A percentile compares a stretch with the other conserved stretches of the same genome.
Evolutionary conservation across 2,113 vertebrate genomes (phyloP).

Genomic region (Cyanocitta stelleri): DNA sequence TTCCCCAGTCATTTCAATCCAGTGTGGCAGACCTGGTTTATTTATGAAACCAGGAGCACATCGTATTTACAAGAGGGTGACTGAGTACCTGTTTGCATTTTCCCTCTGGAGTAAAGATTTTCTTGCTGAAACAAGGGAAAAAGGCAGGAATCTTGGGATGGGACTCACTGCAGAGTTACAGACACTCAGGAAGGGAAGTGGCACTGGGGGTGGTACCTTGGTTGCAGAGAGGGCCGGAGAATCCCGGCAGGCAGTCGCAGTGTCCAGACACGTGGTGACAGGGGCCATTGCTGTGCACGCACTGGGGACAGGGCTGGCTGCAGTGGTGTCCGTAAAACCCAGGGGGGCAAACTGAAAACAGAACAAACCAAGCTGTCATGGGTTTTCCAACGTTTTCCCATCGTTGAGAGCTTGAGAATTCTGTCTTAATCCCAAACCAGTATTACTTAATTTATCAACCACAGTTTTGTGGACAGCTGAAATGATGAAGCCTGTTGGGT

Average conservation of each 20-base stretch:
- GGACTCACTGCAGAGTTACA: neutral
- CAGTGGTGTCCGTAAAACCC: constrained; percentile 93
- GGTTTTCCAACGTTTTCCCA: neutral
- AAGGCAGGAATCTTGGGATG: neutral
- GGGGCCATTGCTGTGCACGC: constrained; percentile 89
- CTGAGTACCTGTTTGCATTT: neutral
- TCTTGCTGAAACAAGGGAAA: neutral
- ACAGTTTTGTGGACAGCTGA: neutral
- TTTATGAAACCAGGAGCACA: constrained; percentile 56
- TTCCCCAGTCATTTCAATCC: constrained; percentile 24
- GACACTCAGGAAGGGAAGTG: neutral
- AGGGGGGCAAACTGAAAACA: constrained; percentile 84
- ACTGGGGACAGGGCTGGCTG: constrained; percentile 89
- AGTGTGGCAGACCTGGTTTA: constrained; percentile 13
- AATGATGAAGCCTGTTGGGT: neutral
- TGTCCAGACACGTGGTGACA: constrained; percentile 91
- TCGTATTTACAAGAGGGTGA: neutral
- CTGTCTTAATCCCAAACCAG: neutral
- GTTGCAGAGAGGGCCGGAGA: constrained; percentile 89
- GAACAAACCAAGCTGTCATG: neutral
- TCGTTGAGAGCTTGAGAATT: neutral
- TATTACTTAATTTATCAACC: neutral
- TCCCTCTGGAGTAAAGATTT: neutral
- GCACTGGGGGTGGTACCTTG: constrained; percentile 76
- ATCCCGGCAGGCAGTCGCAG: constrained; percentile 92